Conservation (phyloP, 2,888 invertebrate genomes). For the Cerceris rybyensis region DNA sequence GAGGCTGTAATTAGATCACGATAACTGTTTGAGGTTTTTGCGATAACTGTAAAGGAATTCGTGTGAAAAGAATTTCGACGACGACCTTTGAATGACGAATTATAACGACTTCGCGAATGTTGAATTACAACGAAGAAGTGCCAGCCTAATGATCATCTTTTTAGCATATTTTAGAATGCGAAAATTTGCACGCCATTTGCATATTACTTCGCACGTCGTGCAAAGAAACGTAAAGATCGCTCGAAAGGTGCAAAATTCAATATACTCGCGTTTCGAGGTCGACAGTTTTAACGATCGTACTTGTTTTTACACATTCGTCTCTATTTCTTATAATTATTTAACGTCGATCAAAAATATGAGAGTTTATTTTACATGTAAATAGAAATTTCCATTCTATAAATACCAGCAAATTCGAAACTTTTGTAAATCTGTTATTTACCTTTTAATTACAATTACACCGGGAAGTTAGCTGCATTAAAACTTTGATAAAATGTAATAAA, state of each 20-base stretch:
- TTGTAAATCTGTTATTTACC: too few species aligned
- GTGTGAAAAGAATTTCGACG: background rate
- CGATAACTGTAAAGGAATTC: background rate
- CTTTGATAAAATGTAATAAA: too few species aligned
- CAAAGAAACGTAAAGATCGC: background rate
- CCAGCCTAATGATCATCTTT: slow-evolving; percentile 14
- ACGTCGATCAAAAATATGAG: too few species aligned
- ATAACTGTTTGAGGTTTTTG: background rate
- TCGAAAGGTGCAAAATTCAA: background rate
- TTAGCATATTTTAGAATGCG: slow-evolving; percentile 27
- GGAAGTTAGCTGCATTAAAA: too few species aligned
- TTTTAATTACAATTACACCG: too few species aligned
- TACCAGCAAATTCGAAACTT: too few species aligned
- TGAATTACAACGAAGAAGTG: background rate
- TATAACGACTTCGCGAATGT: background rate
- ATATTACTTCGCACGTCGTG: slow-evolving; percentile 22
- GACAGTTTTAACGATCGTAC: background rate
- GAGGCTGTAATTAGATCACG: background rate
- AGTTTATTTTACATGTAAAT: too few species aligned
- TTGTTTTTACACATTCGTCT: too few species aligned
- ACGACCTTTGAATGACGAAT: background rate
- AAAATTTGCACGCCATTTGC: slow-evolving; percentile 46
- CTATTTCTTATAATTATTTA: too few species aligned
- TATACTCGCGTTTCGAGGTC: background rate
- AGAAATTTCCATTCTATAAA: too few species aligned